Percentiles rank a stretch among this genome's conserved stretches.
These are phyloP conservation scores for Cydia amplana DNA, from an alignment of 1,140 invertebrate genomes.

Conservation along the genomic window DNA sequence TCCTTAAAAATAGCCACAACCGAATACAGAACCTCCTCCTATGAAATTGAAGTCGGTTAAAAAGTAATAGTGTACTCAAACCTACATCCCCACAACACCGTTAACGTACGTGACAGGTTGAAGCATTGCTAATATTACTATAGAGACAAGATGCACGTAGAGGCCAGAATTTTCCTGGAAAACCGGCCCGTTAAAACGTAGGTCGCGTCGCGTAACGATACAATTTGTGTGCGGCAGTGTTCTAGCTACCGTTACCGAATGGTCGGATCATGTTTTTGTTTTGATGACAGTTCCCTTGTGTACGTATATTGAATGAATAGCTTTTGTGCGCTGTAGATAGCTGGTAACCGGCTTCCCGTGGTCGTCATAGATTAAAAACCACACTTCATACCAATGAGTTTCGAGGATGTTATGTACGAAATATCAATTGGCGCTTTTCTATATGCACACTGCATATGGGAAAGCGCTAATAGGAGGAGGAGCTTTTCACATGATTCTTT, in stretches of 20 bases:
- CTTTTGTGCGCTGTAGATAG: background rate
- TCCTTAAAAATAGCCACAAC: no score
- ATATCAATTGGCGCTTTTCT: no score
- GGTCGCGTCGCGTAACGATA: conserved; percentile 9
- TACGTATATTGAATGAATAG: background rate
- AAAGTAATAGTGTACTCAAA: conserved; percentile 15
- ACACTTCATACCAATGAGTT: no score
- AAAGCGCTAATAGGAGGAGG: no score
- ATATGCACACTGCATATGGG: no score
- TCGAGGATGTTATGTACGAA: no score
- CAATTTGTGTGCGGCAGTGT: conserved; percentile 22
- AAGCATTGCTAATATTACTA: background rate
- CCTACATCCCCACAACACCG: conserved; percentile 21
- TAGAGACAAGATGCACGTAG: conserved; percentile 26
- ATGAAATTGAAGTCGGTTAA: no score
- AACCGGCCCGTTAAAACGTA: conserved; percentile 27
- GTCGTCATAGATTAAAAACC: no score
- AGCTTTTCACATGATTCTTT: no score
- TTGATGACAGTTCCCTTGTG: conserved; percentile 16
- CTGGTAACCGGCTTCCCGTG: no score
- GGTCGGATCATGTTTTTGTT: background rate
- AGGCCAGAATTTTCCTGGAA: conserved; percentile 30
- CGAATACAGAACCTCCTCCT: no score
- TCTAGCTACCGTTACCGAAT: conserved; percentile 14
- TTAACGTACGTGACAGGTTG: conserved; percentile 31